These are phyloP conservation scores for Mycetomoellerius zeteki DNA, from an alignment of 1,140 invertebrate genomes.

Conservation along the genomic window DNA sequence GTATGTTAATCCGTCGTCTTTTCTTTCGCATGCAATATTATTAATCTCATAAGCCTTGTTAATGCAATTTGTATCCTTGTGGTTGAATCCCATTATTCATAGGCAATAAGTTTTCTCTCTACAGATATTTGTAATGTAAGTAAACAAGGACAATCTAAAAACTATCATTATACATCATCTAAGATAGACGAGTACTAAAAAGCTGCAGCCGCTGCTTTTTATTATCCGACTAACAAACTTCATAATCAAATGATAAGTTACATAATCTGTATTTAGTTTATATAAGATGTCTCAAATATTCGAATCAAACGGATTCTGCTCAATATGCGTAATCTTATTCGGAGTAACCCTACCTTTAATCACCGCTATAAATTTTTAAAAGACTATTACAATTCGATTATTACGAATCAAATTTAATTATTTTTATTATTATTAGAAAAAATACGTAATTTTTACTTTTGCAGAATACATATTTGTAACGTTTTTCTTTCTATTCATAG, in stretches of 20 bases:
- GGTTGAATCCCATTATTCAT: slow-evolving; percentile 22
- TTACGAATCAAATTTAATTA: background rate
- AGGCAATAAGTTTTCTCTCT: background rate
- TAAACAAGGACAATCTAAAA: slow-evolving; percentile 35
- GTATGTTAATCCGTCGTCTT: background rate
- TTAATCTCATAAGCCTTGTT: background rate
- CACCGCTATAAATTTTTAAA: background rate
- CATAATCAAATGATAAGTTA: background rate
- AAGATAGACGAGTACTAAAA: slow-evolving; percentile 17
- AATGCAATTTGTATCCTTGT: slow-evolving; percentile 4
- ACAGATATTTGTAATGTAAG: slow-evolving; percentile 7
- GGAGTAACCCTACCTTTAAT: background rate
- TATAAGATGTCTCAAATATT: slow-evolving; percentile 1
- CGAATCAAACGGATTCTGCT: background rate
- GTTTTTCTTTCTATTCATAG: background rate
- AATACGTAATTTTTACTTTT: background rate
- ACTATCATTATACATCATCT: slow-evolving; percentile 6
- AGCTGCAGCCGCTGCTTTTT: background rate
- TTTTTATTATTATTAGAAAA: background rate
- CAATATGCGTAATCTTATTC: background rate
- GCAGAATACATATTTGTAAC: too few relatives aligned
- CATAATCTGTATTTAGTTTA: too few relatives aligned
- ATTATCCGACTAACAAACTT: background rate
- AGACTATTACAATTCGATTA: background rate
- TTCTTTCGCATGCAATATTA: slow-evolving; percentile 2